Base-by-base conservation (phyloP, 1,140 invertebrate species). In the Episyrphus balteatus region DNA sequence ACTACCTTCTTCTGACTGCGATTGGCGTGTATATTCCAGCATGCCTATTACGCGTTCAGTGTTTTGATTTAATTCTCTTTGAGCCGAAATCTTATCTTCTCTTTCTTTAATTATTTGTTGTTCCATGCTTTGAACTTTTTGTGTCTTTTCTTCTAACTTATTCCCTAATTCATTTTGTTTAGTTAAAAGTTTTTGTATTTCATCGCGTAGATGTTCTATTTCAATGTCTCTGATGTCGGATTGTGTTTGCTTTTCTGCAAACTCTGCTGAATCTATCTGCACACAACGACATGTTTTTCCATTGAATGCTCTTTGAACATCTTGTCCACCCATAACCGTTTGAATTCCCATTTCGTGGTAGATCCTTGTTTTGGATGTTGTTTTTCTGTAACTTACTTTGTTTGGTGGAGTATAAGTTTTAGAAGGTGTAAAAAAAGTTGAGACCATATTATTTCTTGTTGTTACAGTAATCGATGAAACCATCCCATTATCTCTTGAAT, bases 261-360 rank as follows among this genome's bases (percentile, higher is more conserved):
- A 65, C 26, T 76, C 74, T 1, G 68, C 62, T 8, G 67, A 65
- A 13, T 74, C 71, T 3, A 75, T 54, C 3, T 67, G 59, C 3
- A 73, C 44, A 0, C 55, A 61, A 5, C 65, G 53, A 19, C 56
- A 43, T 5, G 78, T 57, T 1, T 83, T 58, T 0, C 63, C 84
- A 1, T 76, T 74, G 31, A 87, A 66, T 15, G 80, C 80, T 11
- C 80, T 78, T 38, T 84, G 80, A 12, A 88, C 71, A 57, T 88
- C 86, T 1, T 68, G 60, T 36, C 79, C 76, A 0, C 82, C 77
- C 18, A 88, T 61, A 8, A 81, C 82, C 0, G 86, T 89, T 58
- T 89, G 86, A 5, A 78, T 74, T 13, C 74, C 73, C 0, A 74
- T 82, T 66, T 89, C 86, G 49, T 87, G 84, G 60, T 86, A 88